phyloP scores from a whole-genome alignment of 2,888 invertebrate genomes.

The Lymantria monacha region DNA sequence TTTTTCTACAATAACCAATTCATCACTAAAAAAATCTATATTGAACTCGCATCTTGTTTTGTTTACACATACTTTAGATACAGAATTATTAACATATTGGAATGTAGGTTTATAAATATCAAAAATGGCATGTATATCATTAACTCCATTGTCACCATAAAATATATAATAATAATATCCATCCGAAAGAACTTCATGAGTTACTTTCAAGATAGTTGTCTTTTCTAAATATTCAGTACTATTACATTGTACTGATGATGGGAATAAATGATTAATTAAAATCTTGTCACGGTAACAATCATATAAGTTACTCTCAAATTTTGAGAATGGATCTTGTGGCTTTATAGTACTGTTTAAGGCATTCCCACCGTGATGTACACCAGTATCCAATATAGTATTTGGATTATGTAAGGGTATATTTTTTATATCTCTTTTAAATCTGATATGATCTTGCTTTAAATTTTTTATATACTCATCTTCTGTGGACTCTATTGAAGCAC shows the following conservation, averaged over 20 bases:
- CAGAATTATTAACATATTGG: slow-evolving; percentile 86
- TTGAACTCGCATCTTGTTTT: slow-evolving; percentile 89
- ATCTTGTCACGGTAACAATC: slow-evolving; percentile 90
- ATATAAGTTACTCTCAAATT: slow-evolving; percentile 89
- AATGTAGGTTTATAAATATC: slow-evolving; percentile 93
- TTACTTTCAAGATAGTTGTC: slow-evolving; percentile 84
- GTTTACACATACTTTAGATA: slow-evolving; percentile 87
- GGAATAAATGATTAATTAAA: slow-evolving; percentile 87
- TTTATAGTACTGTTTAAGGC: slow-evolving; percentile 80
- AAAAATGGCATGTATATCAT: slow-evolving; percentile 91
- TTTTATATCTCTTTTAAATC: slow-evolving; percentile 56
- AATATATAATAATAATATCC: slow-evolving; percentile 95
- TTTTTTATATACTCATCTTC: slow-evolving; percentile 8
- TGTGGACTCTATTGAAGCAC: background rate
- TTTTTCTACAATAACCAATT: slow-evolving; percentile 92
- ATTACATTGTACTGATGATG: slow-evolving; percentile 85
- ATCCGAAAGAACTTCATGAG: slow-evolving; percentile 87
- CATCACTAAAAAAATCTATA: slow-evolving; percentile 87
- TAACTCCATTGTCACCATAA: slow-evolving; percentile 92
- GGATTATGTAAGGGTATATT: slow-evolving; percentile 62
- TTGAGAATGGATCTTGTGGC: slow-evolving; percentile 87
- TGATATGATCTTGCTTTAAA: slow-evolving; percentile 21
- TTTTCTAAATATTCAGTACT: slow-evolving; percentile 86
- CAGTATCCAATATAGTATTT: slow-evolving; percentile 85
- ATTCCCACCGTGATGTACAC: slow-evolving; percentile 90